These are phyloP conservation scores for Chesias legatella DNA, from an alignment of 2,888 invertebrate genomes.

Conservation along the genomic window DNA sequence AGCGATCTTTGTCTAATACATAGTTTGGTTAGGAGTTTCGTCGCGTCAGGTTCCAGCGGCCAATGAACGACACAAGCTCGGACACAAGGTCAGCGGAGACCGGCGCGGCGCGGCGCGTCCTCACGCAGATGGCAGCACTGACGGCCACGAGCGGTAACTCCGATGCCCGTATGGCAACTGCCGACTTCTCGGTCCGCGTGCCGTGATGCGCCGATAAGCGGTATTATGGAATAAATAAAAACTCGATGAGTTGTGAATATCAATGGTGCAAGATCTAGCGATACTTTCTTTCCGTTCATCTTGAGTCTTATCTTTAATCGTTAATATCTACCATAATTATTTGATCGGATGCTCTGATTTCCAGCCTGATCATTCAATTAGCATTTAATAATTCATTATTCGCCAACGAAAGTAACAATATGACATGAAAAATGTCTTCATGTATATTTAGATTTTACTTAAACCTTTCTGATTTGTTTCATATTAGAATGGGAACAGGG, in stretches of 20 bases:
- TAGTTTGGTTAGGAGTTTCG: conserved; percentile 56
- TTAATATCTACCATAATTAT: conserved; percentile 26
- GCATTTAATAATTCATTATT: too few relatives aligned
- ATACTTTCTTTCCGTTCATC: too few relatives aligned
- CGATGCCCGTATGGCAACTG: conserved; percentile 75
- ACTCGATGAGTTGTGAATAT: conserved; percentile 62
- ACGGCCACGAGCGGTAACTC: conserved; percentile 53
- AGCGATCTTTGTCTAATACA: conserved; percentile 32
- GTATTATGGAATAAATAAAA: conserved; percentile 74
- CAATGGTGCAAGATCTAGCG: conserved; percentile 67
- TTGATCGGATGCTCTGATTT: too few relatives aligned
- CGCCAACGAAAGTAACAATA: too few relatives aligned
- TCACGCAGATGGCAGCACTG: conserved; percentile 60
- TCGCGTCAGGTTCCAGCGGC: conserved; percentile 61
- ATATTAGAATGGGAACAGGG: too few relatives aligned
- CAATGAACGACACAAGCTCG: conserved; percentile 68
- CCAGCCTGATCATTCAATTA: too few relatives aligned
- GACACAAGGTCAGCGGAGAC: conserved; percentile 66
- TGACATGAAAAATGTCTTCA: too few relatives aligned
- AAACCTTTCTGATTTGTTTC: too few relatives aligned
- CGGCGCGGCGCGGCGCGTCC: conserved; percentile 44
- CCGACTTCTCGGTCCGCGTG: conserved; percentile 40
- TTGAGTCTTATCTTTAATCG: too few relatives aligned
- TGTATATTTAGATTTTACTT: too few relatives aligned
- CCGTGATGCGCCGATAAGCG: conserved; percentile 74